phyloP scores from a whole-genome alignment of 2,888 invertebrate genomes.

The Caenorhabditis macrosperma region DNA sequence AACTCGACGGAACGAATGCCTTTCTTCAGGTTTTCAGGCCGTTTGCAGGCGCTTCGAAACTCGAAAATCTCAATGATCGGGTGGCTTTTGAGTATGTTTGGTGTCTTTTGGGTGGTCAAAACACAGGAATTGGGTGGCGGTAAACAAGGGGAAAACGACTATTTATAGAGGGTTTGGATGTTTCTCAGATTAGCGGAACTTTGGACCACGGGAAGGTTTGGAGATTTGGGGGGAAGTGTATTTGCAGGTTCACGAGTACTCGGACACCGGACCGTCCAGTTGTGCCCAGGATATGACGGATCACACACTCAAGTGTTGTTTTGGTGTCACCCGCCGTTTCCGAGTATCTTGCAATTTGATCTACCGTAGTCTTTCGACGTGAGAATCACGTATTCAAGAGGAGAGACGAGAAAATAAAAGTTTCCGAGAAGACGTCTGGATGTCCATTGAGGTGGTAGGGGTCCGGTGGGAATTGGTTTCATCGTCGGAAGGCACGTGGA shows the following conservation, averaged over 20 bases:
- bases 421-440: slow-evolving; percentile 18
- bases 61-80: not conserved
- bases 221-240: not conserved
- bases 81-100: not conserved
- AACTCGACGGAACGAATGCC: not conserved
- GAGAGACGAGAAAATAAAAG: not conserved
- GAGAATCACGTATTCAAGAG: slow-evolving; percentile 6
- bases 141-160: not conserved
- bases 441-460: slow-evolving; percentile 41
- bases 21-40: not conserved
- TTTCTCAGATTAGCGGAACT: slow-evolving; percentile 50
- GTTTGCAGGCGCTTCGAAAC: not conserved
- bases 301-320: not conserved
- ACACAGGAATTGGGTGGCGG: not conserved
- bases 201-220: slow-evolving; percentile 27
- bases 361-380: not conserved
- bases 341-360: not conserved
- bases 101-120: not conserved
- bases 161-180: slow-evolving; percentile 20
- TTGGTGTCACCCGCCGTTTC: not conserved
- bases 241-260: too few relatives aligned
- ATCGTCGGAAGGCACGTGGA: not conserved
- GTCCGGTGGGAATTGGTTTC: slow-evolving; percentile 41
- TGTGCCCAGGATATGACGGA: not conserved
- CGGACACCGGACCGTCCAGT: too few relatives aligned